Evolutionary conservation across 2,888 invertebrate genomes (phyloP).

Genomic region (Mythimna albipuncta): DNA sequence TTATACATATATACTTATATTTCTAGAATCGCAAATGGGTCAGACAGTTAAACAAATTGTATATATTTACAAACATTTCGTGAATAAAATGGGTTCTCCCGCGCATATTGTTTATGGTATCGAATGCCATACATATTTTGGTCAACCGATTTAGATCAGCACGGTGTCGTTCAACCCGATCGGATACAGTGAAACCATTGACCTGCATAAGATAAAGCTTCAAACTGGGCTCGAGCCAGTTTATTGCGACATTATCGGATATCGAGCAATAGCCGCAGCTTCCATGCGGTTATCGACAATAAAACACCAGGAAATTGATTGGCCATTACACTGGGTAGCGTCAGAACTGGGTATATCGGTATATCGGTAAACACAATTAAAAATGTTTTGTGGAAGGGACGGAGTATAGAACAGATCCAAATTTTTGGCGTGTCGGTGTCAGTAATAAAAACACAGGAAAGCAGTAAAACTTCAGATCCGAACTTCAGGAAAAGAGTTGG

Average conservation of each 20-base stretch:
- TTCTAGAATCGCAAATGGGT: slow-evolving; percentile 53
- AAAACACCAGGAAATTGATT: slow-evolving; percentile 51
- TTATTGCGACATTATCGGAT: slow-evolving; percentile 69
- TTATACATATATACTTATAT: slow-evolving; percentile 27
- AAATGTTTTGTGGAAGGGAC: slow-evolving; percentile 24
- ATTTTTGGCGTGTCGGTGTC: not conserved
- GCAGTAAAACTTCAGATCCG: slow-evolving; percentile 1
- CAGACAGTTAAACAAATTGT: slow-evolving; percentile 32
- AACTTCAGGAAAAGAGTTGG: not conserved
- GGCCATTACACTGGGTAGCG: slow-evolving; percentile 25
- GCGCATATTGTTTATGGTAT: slow-evolving; percentile 52
- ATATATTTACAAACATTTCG: slow-evolving; percentile 35
- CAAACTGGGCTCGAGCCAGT: slow-evolving; percentile 72
- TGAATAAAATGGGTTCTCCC: slow-evolving; percentile 41
- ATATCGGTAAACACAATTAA: slow-evolving; percentile 23
- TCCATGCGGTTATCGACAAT: slow-evolving; percentile 52
- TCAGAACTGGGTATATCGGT: slow-evolving; percentile 8
- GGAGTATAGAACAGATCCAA: too few relatives aligned
- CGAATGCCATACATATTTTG: slow-evolving; percentile 67
- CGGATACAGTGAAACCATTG: slow-evolving; percentile 74
- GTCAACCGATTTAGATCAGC: slow-evolving; percentile 72
- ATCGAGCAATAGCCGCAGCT: slow-evolving; percentile 53
- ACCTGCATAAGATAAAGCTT: slow-evolving; percentile 79
- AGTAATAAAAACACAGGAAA: slow-evolving; percentile 37
- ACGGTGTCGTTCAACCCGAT: slow-evolving; percentile 73